Evolutionary conservation across 1,140 invertebrate genomes (phyloP).

Genomic region (Hermatobates lingyangjiaoensis): DNA sequence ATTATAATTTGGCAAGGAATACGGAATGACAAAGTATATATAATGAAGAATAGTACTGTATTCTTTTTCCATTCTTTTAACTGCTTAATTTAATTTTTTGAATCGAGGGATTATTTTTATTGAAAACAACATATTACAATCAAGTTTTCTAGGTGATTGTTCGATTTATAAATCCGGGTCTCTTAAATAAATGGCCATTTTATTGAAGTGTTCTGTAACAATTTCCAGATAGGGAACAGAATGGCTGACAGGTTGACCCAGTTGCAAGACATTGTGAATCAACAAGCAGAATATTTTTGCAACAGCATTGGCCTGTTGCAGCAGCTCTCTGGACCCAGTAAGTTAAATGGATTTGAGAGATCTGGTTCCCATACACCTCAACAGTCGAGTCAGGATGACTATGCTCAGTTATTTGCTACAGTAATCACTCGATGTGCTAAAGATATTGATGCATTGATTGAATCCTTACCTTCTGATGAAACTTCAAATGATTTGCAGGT

Average conservation of each 20-base stretch:
- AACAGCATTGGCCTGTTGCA: constrained; percentile 93
- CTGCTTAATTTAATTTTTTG: too few species aligned
- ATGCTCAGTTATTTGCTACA: constrained; percentile 53
- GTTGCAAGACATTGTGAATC: constrained; percentile 91
- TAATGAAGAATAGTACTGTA: too few species aligned
- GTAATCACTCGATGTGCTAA: constrained; percentile 75
- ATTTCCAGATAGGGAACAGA: too few species aligned
- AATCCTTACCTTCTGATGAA: constrained; percentile 89
- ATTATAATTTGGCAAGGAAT: too few species aligned
- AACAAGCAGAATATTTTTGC: constrained; percentile 97
- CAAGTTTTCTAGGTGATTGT: too few species aligned
- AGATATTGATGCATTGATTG: constrained; percentile 93
- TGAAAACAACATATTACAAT: too few species aligned
- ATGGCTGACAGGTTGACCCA: constrained; percentile 92
- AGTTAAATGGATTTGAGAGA: constrained; percentile 79
- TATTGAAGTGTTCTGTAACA: too few species aligned
- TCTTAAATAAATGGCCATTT: too few species aligned
- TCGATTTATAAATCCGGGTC: too few species aligned
- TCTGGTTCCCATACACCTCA: constrained; percentile 69
- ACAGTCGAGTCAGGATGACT: constrained; percentile 41
- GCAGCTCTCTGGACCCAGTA: constrained; percentile 79
- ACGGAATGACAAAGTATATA: too few species aligned
- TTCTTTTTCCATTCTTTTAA: too few species aligned
- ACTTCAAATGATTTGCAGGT: constrained; percentile 83
- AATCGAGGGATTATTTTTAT: too few species aligned